A percentile compares a stretch with the other conserved stretches of the same genome.
Evolutionary conservation across 2,797 vertebrate genomes (phyloP).

Genomic region (Tadarida brasiliensis): DNA sequence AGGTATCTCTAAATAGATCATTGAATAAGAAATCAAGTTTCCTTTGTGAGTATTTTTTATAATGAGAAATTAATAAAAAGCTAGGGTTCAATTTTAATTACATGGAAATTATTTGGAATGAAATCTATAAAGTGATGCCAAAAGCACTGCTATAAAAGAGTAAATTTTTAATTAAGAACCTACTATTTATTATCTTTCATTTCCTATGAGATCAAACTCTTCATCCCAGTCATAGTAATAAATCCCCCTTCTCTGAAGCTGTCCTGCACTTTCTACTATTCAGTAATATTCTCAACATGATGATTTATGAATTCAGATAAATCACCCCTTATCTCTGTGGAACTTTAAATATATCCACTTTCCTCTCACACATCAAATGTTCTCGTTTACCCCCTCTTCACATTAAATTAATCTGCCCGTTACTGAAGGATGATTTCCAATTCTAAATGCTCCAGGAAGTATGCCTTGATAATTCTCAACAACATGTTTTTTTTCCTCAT

Average conservation of each 20-base stretch:
- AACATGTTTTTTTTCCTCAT: background rate
- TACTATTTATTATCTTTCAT: constrained; percentile 39
- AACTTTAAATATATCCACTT: background rate
- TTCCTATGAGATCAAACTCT: constrained; percentile 21
- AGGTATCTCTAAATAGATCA: constrained; percentile 60
- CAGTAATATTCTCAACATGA: background rate
- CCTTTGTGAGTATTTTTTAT: constrained; percentile 53
- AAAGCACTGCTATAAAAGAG: constrained; percentile 25
- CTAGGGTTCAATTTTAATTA: constrained; percentile 66
- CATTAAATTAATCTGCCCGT: background rate
- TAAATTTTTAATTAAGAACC: constrained; percentile 45
- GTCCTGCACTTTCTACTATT: background rate
- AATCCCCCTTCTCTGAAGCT: background rate
- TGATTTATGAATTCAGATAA: constrained; percentile 1
- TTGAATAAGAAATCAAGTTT: constrained; percentile 59
- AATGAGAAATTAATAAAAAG: constrained; percentile 63
- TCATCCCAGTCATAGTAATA: background rate
- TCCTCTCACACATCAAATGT: background rate
- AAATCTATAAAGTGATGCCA: constrained; percentile 50
- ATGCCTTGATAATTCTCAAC: background rate
- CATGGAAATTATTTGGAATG: constrained; percentile 65
- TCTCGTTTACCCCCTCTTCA: background rate
- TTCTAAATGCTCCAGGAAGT: background rate
- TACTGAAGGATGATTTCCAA: background rate
- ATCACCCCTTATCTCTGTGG: background rate